Conservation (phyloP, 2,797 vertebrate species). For the Sebastes hubbsi region DNA sequence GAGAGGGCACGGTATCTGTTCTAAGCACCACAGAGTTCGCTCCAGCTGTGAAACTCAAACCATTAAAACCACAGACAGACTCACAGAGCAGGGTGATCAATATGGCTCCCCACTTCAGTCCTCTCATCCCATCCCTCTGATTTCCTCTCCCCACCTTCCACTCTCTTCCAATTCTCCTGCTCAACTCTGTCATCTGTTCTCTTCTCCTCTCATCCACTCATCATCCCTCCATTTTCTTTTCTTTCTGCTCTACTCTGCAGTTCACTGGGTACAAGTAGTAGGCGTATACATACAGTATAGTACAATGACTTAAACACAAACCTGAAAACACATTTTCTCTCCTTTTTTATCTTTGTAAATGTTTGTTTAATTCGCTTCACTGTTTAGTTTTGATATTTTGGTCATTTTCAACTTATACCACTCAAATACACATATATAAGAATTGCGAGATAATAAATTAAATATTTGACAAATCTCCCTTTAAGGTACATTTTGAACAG, state of each 20-base stretch:
- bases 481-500: too few species aligned
- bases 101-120: conserved; percentile 32
- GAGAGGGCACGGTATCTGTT: conserved; percentile 16
- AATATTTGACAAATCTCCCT: too few species aligned
- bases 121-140: conserved; percentile 33
- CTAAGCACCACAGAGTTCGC: conserved; percentile 28
- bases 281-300: neutral
- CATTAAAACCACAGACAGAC: conserved; percentile 64
- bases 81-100: conserved; percentile 59
- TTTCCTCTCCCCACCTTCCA: conserved; percentile 22
- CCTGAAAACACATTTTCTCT: neutral
- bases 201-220: neutral
- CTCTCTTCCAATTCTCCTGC: neutral
- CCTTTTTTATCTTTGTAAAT: neutral
- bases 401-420: too few species aligned
- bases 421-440: too few species aligned
- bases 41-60: conserved; percentile 65
- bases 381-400: too few species aligned
- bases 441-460: too few species aligned
- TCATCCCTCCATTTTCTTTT: neutral
- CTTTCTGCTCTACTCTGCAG: neutral
- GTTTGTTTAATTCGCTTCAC: neutral
- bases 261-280: neutral
- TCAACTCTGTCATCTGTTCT: neutral
- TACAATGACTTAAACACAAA: neutral